phyloP scores from a whole-genome alignment of 2,113 vertebrate genomes.

The Esox niger region DNA sequence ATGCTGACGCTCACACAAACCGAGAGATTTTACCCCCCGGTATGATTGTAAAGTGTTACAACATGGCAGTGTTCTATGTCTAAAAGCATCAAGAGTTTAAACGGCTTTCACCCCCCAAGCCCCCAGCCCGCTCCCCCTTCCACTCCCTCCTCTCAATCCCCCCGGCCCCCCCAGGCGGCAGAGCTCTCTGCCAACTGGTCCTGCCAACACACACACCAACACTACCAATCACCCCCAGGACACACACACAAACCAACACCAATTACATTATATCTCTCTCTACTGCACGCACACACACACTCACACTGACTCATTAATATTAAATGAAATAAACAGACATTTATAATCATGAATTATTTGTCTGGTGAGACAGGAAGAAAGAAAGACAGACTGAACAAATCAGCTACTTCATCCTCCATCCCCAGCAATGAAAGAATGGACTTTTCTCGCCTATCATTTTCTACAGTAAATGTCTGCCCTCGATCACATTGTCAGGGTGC shows the following conservation, averaged over 20 bases:
- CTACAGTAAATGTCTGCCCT: slow-evolving; percentile 1
- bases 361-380: slow-evolving; percentile 19
- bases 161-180: not conserved
- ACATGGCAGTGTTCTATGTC: not conserved
- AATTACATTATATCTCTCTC: slow-evolving; percentile 14
- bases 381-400: slow-evolving; percentile 15
- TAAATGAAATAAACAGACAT: slow-evolving; percentile 61
- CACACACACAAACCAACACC: slow-evolving; percentile 34
- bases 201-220: slow-evolving; percentile 41
- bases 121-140: not conserved
- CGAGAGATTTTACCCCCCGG: not conserved
- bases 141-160: not conserved
- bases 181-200: slow-evolving; percentile 23
- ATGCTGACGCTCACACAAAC: not conserved
- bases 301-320: slow-evolving; percentile 53
- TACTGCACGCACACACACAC: slow-evolving; percentile 17
- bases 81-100: slow-evolving; percentile 16
- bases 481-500: not conserved
- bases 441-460: not conserved
- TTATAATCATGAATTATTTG: slow-evolving; percentile 63
- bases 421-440: slow-evolving; percentile 6
- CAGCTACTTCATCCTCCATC: too few relatives aligned
- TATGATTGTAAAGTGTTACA: slow-evolving; percentile 7
- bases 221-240: slow-evolving; percentile 29
- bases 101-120: not conserved